These are phyloP conservation scores for Melipona quadrifasciata DNA, from an alignment of 1,140 invertebrate species.

Conservation along the genomic window DNA sequence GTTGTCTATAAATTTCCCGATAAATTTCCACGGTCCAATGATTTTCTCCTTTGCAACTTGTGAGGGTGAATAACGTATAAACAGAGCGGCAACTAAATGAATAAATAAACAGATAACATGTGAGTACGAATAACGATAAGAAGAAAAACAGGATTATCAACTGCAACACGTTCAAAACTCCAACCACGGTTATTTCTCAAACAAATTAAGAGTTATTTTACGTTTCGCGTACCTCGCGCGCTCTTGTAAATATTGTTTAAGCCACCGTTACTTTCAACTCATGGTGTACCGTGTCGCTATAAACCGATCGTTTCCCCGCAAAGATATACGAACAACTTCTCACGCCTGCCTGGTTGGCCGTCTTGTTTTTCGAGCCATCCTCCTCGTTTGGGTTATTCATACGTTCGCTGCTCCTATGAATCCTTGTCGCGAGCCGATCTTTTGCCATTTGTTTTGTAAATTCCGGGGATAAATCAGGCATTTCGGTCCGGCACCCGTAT, in stretches of 20 bases:
- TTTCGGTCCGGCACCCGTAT: neutral
- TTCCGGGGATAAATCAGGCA: neutral
- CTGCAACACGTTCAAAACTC: too few relatives aligned
- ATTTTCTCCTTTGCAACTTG: too few relatives aligned
- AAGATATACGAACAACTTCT: constrained; percentile 22
- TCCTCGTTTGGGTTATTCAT: neutral
- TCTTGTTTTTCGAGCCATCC: neutral
- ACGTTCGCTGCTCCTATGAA: neutral
- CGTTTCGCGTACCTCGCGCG: neutral
- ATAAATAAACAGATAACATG: too few relatives aligned
- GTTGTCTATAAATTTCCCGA: too few relatives aligned
- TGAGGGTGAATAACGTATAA: too few relatives aligned
- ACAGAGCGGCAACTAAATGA: too few relatives aligned
- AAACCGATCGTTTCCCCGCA: neutral
- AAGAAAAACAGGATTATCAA: too few relatives aligned
- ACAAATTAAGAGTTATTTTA: too few relatives aligned
- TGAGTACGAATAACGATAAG: too few relatives aligned
- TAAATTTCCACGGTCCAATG: too few relatives aligned
- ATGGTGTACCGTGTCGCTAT: neutral
- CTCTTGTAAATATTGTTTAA: neutral
- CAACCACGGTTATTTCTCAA: too few relatives aligned
- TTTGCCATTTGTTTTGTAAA: neutral
- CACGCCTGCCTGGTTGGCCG: neutral
- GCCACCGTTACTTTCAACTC: constrained; percentile 12
- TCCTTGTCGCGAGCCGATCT: neutral